Evolutionary conservation across 2,888 invertebrate genomes (phyloP).

Genomic region (Salpingus planirostris): DNA sequence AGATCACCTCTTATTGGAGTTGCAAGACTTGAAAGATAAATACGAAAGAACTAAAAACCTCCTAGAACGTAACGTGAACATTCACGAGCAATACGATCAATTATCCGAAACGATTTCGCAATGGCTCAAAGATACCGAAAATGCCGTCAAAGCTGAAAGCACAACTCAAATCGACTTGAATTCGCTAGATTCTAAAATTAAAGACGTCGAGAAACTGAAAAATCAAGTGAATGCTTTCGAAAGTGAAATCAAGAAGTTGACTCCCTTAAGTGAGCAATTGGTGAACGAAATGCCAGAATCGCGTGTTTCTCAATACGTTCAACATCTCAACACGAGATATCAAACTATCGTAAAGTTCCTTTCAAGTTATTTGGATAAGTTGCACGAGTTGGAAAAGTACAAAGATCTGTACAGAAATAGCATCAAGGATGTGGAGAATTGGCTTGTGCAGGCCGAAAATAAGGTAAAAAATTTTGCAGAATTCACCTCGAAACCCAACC

Average conservation of each 20-base stretch:
- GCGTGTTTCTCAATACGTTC: conserved; percentile 70
- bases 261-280: conserved; percentile 61
- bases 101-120: conserved; percentile 63
- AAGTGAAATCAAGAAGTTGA: conserved; percentile 57
- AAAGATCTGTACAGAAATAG: conserved; percentile 59
- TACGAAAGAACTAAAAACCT: conserved; percentile 59
- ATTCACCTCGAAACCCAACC: conserved; percentile 69
- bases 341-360: conserved; percentile 66
- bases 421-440: conserved; percentile 62
- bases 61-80: conserved; percentile 59
- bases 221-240: conserved; percentile 57
- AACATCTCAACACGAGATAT: conserved; percentile 68
- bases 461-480: conserved; percentile 65
- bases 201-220: conserved; percentile 55
- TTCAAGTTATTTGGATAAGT: conserved; percentile 58
- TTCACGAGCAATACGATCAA: conserved; percentile 75
- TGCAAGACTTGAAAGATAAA: conserved; percentile 60
- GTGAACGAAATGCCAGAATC: conserved; percentile 73
- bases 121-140: conserved; percentile 75
- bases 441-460: conserved; percentile 67
- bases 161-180: conserved; percentile 60
- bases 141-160: conserved; percentile 62
- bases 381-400: conserved; percentile 62
- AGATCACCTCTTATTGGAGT: conserved; percentile 59
- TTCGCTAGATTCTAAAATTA: conserved; percentile 59